A percentile compares a stretch with the other conserved stretches of the same genome.
Evolutionary conservation across 2,113 vertebrate genomes (phyloP).

Genomic region (Callipepla squamata): DNA sequence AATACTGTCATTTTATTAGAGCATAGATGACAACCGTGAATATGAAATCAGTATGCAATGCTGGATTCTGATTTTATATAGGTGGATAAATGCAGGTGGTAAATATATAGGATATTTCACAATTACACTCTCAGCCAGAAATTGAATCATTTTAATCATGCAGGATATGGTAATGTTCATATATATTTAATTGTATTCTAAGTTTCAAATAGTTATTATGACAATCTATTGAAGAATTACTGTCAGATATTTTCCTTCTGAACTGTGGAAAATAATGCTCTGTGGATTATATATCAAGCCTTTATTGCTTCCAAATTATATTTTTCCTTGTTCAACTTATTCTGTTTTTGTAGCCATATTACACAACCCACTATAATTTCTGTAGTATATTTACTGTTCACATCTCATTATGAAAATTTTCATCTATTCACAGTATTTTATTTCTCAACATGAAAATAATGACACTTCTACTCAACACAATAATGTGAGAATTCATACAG

Average conservation of each 20-base stretch:
- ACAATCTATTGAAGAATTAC: constrained; percentile 5
- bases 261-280: constrained; percentile 19
- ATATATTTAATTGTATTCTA: constrained; percentile 9
- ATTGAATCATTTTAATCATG: constrained; percentile 38
- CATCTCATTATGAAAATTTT: background rate
- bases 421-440: background rate
- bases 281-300: background rate
- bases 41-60: constrained; percentile 65
- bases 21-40: constrained; percentile 51
- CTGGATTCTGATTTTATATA: constrained; percentile 67
- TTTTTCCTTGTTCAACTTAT: constrained; percentile 13
- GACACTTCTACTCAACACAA: constrained; percentile 8
- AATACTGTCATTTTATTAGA: constrained; percentile 62
- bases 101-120: constrained; percentile 62
- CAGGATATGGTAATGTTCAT: constrained; percentile 15
- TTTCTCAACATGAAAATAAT: background rate
- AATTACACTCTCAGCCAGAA: constrained; percentile 39
- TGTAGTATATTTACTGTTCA: background rate
- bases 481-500: constrained; percentile 10
- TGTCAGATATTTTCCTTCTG: constrained; percentile 27
- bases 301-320: constrained; percentile 19
- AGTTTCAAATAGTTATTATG: constrained; percentile 40
- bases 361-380: background rate
- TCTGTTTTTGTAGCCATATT: constrained; percentile 38
- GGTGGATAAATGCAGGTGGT: constrained; percentile 27